Conservation (phyloP, 2,797 vertebrate species). For the Acanthis flammea region DNA sequence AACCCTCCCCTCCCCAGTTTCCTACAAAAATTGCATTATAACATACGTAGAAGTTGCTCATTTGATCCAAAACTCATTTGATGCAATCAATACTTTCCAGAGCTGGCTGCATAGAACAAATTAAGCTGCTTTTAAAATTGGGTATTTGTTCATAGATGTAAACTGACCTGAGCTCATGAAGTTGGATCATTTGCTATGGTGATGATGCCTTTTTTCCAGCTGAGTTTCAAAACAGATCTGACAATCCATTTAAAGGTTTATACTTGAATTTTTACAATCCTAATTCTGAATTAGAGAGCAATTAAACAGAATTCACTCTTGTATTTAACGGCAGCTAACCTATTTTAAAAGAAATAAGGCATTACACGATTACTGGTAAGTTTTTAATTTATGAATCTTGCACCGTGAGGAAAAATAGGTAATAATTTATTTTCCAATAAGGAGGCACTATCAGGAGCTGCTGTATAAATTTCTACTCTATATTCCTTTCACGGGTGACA, state of each 20-base stretch:
- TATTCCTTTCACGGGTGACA: not conserved
- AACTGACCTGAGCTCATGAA: slow-evolving; percentile 19
- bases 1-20: not conserved
- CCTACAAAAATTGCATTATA: not conserved
- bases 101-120: not conserved
- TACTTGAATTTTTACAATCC: not conserved
- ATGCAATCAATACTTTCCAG: not conserved
- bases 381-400: not conserved
- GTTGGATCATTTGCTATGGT: slow-evolving; percentile 16
- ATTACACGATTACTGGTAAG: not conserved
- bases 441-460: not conserved
- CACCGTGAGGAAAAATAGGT: not conserved
- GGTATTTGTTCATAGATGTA: not conserved
- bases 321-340: not conserved
- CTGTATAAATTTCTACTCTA: not conserved
- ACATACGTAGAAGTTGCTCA: not conserved
- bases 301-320: not conserved
- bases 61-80: not conserved
- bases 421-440: not conserved
- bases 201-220: slow-evolving; percentile 27
- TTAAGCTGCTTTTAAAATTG: not conserved
- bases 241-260: not conserved
- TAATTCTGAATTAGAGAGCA: not conserved
- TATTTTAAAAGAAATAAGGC: not conserved
- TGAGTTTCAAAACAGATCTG: slow-evolving; percentile 25